A percentile compares a stretch with the other conserved stretches of the same genome.
These are phyloP conservation scores for Hymenochirus boettgeri DNA, from an alignment of 2,113 vertebrate genomes.

Conservation along the genomic window DNA sequence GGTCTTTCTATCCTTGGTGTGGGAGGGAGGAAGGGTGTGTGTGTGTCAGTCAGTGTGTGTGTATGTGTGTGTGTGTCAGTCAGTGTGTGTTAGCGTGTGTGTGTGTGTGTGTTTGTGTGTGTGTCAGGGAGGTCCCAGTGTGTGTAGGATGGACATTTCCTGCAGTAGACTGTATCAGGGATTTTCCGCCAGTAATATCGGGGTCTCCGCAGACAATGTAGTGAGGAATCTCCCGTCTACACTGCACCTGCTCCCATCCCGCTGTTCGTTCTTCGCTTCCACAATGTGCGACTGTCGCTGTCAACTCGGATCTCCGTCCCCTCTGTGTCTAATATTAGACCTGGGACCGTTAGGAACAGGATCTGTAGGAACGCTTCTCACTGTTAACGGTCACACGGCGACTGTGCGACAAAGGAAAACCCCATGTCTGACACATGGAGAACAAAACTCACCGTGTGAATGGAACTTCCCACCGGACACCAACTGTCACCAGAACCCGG, in stretches of 20 bases:
- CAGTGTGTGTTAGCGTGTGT: background rate
- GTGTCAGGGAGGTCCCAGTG: background rate
- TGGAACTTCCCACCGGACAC: no score
- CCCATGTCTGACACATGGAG: no score
- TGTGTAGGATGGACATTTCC: background rate
- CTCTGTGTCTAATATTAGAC: slow-evolving; percentile 33
- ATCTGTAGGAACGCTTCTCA: slow-evolving; percentile 33
- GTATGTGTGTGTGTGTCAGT: background rate
- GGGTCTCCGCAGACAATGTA: background rate
- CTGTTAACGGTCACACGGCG: no score
- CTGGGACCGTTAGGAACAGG: slow-evolving; percentile 25
- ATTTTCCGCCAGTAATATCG: background rate
- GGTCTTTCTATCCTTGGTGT: slow-evolving; percentile 1
- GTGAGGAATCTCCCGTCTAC: background rate
- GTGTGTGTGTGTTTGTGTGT: no score
- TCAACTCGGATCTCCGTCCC: background rate
- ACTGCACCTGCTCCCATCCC: no score
- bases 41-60: no score
- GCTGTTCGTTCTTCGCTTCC: background rate
- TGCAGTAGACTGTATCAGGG: background rate
- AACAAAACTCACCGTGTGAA: no score
- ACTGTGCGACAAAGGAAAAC: no score
- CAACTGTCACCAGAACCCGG: no score
- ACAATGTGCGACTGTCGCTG: background rate
- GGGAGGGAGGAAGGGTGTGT: no score